Conservation (phyloP, 2,113 vertebrate species). For the Heliornis fulica region DNA sequence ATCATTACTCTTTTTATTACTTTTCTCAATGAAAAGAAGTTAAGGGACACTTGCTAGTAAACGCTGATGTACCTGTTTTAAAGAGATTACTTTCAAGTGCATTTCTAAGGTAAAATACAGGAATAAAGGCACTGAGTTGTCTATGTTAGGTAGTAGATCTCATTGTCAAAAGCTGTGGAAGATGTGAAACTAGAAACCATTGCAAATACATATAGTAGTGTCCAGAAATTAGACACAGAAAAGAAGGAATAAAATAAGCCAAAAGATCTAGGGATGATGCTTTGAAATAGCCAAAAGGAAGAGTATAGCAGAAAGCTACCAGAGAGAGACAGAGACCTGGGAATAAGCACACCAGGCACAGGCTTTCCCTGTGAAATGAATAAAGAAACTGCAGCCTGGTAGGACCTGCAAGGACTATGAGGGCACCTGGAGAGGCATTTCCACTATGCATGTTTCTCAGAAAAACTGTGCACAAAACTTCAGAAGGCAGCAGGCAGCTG, state of each 20-base stretch:
- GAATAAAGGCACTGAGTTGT: background rate
- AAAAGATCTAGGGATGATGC: background rate
- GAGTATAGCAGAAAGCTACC: background rate
- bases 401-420: background rate
- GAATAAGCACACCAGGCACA: background rate
- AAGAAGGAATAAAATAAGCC: background rate
- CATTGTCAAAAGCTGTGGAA: background rate
- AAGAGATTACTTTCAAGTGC: no score
- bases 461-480: background rate
- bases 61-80: background rate
- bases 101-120: background rate
- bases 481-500: background rate
- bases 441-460: background rate
- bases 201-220: background rate
- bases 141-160: background rate
- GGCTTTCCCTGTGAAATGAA: background rate
- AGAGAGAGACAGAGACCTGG: background rate
- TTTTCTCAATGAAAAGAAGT: slow-evolving; percentile 29
- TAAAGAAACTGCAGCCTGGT: background rate
- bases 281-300: background rate
- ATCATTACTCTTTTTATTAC: background rate
- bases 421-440: background rate
- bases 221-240: background rate
- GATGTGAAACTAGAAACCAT: background rate
- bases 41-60: background rate